Evolutionary conservation across 2,113 vertebrate genomes (phyloP), one percentile per base, ranked within the genome.

Genomic region (Entelurus aequoreus): DNA sequence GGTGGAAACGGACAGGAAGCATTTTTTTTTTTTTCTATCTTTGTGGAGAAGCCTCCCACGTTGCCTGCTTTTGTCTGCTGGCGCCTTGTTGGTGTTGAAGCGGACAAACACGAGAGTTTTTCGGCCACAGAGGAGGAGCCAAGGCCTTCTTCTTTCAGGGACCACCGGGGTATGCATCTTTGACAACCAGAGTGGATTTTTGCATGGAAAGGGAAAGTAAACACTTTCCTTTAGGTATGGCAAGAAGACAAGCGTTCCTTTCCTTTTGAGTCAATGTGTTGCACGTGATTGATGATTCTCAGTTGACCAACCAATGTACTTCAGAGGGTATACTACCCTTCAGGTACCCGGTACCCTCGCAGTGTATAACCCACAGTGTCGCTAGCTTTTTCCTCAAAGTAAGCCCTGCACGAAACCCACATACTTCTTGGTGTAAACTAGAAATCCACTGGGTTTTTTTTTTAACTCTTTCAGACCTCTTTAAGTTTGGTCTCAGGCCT

Each of bases 401-500:
- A 46, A 46, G 12, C 12, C 11, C 42, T 46, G 11, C 8, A 10
- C 40, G 1, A 42, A 9, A 42, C 40, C 7, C 40, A 42, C 8
- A 8, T 42, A 8, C 40, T 42, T 8, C 40, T 42, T 9, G 8
- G 8, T 42, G 42, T 4, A 46, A 46, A 46, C 9, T 4, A 75
- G 86, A 16, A 88, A 89, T 86, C 56, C 37, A 19, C 68, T 72
- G 75, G 70, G n/a, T n/a, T n/a, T 4, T 28, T 28, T 75, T 71
- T 83, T 75, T 74, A 61, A 62, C 76, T 66, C 69, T 49, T 69
- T 54, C 58, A 15, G 76, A 75, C 79, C 79, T 66, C 60, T 87
- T 75, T 83, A 78, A 83, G 88, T 84, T 81, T 78, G 84, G 80
- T 76, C 75, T 79, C 84, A 79, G 85, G 77, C 82, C 82, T 87